A percentile compares a stretch with the other conserved stretches of the same genome.
Evolutionary conservation across 2,888 invertebrate species (phyloP).

Genomic region (Cheilosia impressa): DNA sequence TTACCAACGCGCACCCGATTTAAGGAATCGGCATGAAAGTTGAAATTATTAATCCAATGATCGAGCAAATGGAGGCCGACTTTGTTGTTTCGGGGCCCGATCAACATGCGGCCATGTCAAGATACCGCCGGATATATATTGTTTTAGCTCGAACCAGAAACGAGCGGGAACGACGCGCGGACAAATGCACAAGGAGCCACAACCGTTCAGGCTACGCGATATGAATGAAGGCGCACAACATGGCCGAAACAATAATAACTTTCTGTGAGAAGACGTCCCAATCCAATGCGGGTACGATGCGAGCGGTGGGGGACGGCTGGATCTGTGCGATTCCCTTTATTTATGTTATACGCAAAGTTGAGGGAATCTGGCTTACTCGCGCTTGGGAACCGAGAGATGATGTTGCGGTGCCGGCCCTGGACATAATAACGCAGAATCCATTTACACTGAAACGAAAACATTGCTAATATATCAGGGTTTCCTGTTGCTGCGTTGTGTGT

Average conservation of each 20-base stretch:
- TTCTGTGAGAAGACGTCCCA: slow-evolving; percentile 57
- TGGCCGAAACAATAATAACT: slow-evolving; percentile 72
- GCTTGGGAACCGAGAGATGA: slow-evolving; percentile 41
- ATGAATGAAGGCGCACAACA: slow-evolving; percentile 55
- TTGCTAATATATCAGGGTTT: slow-evolving; percentile 71
- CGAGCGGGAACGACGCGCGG: slow-evolving; percentile 20
- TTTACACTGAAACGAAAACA: slow-evolving; percentile 74
- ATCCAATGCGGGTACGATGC: slow-evolving; percentile 41
- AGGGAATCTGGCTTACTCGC: slow-evolving; percentile 72
- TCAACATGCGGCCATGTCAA: slow-evolving; percentile 75
- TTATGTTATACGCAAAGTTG: slow-evolving; percentile 71
- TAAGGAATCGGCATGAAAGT: slow-evolving; percentile 70
- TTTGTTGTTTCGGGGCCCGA: slow-evolving; percentile 74
- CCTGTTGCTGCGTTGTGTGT: slow-evolving; percentile 46
- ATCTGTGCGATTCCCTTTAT: slow-evolving; percentile 70
- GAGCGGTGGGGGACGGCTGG: slow-evolving; percentile 30
- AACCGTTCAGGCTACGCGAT: slow-evolving; percentile 9
- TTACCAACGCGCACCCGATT: slow-evolving; percentile 72
- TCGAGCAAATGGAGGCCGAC: slow-evolving; percentile 73
- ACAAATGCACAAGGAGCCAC: slow-evolving; percentile 14
- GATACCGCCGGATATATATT: slow-evolving; percentile 74
- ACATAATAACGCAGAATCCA: slow-evolving; percentile 69
- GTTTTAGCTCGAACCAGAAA: slow-evolving; percentile 50
- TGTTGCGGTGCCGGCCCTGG: slow-evolving; percentile 28
- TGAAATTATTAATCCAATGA: slow-evolving; percentile 74